Evolutionary conservation across 2,888 invertebrate genomes (phyloP).

Genomic region (Diarsia brunnea): DNA sequence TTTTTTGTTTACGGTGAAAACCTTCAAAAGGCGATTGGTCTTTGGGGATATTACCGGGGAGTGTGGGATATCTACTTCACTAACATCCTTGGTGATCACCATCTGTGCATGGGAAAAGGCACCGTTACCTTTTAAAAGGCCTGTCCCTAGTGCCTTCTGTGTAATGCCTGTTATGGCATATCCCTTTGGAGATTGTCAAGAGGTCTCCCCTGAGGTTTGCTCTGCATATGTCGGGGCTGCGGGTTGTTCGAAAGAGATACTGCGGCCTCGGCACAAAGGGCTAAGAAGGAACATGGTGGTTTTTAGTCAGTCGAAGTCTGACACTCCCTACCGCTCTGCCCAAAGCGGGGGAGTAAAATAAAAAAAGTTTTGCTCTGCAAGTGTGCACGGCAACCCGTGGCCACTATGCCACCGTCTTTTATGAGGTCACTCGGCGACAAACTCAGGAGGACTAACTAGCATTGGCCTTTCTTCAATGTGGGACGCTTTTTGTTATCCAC

Average conservation of each 20-base stretch:
- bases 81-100: too few relatives aligned
- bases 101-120: not conserved
- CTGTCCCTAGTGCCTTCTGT: not conserved
- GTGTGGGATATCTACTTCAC: not conserved
- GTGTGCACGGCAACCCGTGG: not conserved
- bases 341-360: too few relatives aligned
- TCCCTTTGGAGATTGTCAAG: not conserved
- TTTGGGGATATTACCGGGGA: not conserved
- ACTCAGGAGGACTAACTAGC: too few relatives aligned
- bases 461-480: too few relatives aligned
- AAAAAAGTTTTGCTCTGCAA: too few relatives aligned
- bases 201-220: not conserved
- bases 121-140: not conserved
- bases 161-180: not conserved
- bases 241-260: too few relatives aligned
- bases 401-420: not conserved
- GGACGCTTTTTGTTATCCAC: not conserved
- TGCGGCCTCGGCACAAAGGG: too few relatives aligned
- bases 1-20: not conserved
- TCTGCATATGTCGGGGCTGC: too few relatives aligned
- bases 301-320: too few relatives aligned
- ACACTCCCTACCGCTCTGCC: too few relatives aligned
- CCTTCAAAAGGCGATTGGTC: not conserved
- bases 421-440: not conserved
- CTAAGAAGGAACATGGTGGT: too few relatives aligned